Base-by-base conservation (phyloP, 2,113 vertebrate genomes). In the Podarcis raffonei region DNA sequence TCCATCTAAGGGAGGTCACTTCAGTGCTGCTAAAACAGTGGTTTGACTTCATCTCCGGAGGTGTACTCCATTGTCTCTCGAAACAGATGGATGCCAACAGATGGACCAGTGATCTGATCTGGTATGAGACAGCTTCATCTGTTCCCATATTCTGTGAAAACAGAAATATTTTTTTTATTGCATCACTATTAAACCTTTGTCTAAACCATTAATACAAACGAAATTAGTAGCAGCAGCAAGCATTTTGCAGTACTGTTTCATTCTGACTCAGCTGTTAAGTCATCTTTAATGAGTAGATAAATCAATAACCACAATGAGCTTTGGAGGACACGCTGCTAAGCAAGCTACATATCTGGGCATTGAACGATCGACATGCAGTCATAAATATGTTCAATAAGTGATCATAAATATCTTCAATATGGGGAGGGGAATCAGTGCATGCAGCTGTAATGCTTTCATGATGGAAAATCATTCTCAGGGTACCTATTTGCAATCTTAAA, bases 281-380 rank as follows among this genome's bases (percentile, higher is more conserved):
- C 48, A 74, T 74, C 86, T 87, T 87, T 87, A 87, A 81, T 81
- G 42, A 87, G 81, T 81, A 62, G 32, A 62, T 8, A 80, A 87
- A 87, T 87, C 78, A 83, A 78, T 89, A 83, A 30, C 7, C 59
- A 68, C 39, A 6, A 75, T 69, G 87, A 89, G 74, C 81, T 89
- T 84, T 8, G 59, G 62, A 84, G 72, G 81, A 76, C 72, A 77
- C 39, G 11, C 77, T 83, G 32, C 59, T 53, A 77, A 76, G 72
- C 30, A 62, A 88, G 79, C 32, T 23, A 32, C n/a, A 5, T 39
- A 75, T 57, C 78, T 48, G n/a, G 42, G 59, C 59, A 77, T 30
- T 77, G 42, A 77, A 83, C n/a, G 35, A 42, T 83, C 72, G 68
- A 68, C 53, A 83, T 59, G 80, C 12, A 30, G 18, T 12, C 69